Conservation (phyloP, 2,888 invertebrate species). For the Asteroscopus sphinx region DNA sequence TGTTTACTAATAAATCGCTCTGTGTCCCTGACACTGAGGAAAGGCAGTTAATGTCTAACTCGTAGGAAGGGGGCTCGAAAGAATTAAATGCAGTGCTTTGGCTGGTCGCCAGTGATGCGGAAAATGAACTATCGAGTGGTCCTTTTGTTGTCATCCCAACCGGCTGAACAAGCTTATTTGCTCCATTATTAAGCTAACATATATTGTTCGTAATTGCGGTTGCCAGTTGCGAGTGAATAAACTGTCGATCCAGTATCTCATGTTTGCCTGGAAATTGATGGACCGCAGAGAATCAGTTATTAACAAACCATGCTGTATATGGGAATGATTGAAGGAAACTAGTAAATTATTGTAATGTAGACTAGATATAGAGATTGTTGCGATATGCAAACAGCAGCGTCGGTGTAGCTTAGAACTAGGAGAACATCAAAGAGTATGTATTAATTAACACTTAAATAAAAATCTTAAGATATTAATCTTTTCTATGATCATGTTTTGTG, state of each 20-base stretch:
- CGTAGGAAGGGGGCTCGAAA: conserved; percentile 51
- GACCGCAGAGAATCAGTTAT: conserved; percentile 23
- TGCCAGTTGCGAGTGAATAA: conserved; percentile 22
- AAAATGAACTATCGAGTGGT: conserved; percentile 77
- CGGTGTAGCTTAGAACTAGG: not conserved
- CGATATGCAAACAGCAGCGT: conserved; percentile 2
- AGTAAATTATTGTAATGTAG: conserved; percentile 15
- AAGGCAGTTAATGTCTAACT: conserved; percentile 58
- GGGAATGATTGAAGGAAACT: conserved; percentile 30
- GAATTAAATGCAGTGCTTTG: conserved; percentile 72
- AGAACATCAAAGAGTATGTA: too few relatives aligned
- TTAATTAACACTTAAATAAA: too few relatives aligned
- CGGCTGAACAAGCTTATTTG: conserved; percentile 53
- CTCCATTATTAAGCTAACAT: conserved; percentile 46
- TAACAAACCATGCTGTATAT: conserved; percentile 22
- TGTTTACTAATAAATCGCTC: conserved; percentile 64
- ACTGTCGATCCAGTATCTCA: conserved; percentile 27
- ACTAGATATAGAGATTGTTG: conserved; percentile 22
- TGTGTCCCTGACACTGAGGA: conserved; percentile 71
- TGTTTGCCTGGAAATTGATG: conserved; percentile 26
- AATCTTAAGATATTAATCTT: too few relatives aligned
- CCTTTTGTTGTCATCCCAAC: conserved; percentile 73
- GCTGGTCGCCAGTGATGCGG: conserved; percentile 66
- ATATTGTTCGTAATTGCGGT: conserved; percentile 26
- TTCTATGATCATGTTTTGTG: too few relatives aligned